phyloP scores from a whole-genome alignment of 2,113 vertebrate species.

The Megaceryle torquata region DNA sequence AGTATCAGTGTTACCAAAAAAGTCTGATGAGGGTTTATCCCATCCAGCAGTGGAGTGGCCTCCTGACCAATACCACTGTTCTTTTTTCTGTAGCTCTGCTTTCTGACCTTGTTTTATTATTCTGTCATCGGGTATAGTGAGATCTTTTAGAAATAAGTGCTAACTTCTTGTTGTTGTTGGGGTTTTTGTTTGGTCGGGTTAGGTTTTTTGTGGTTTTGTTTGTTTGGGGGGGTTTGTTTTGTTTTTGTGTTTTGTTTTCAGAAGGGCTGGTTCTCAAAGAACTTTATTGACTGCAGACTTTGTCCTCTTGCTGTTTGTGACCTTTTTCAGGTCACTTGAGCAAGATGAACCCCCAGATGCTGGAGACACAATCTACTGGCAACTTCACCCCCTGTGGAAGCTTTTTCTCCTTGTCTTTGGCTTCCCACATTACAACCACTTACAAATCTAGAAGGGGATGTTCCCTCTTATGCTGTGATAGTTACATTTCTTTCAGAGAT shows the following conservation, averaged over 20 bases:
- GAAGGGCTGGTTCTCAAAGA: background rate
- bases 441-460: background rate
- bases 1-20: background rate
- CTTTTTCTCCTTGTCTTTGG: background rate
- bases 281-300: background rate
- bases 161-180: background rate
- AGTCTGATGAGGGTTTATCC: background rate
- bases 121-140: background rate
- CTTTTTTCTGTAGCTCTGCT: background rate
- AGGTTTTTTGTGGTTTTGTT: no score
- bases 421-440: background rate
- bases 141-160: background rate
- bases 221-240: no score
- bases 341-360: background rate
- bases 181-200: no score
- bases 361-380: background rate
- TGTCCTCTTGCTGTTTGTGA: background rate
- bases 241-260: background rate
- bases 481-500: background rate
- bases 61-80: background rate
- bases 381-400: background rate
- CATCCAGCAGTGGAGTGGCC: background rate
- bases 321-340: background rate
- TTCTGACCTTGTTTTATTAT: background rate
- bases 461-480: rapidly evolving